These are phyloP conservation scores for Eupithecia dodoneata DNA, from an alignment of 2,888 invertebrate species.

Conservation along the genomic window DNA sequence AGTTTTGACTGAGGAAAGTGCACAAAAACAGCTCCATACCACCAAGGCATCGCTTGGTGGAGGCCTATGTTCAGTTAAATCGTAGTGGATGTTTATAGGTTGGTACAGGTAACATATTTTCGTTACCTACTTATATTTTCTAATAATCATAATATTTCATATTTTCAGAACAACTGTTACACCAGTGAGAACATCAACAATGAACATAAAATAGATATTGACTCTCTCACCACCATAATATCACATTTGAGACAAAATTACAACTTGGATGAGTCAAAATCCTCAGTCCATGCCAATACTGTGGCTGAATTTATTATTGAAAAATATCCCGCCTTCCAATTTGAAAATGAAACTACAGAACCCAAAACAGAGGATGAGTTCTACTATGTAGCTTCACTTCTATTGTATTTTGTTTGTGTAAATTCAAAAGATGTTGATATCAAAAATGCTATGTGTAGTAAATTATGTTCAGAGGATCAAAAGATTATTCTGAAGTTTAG, in stretches of 20 bases:
- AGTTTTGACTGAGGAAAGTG: background rate
- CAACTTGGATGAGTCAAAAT: constrained; percentile 73
- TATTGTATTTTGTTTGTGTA: constrained; percentile 80
- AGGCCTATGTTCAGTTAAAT: background rate
- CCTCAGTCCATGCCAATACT: constrained; percentile 71
- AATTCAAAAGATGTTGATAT: constrained; percentile 81
- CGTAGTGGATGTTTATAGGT: background rate
- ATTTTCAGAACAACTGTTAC: constrained; percentile 78
- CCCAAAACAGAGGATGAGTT: constrained; percentile 64
- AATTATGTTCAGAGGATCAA: constrained; percentile 79
- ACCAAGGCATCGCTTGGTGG: background rate
- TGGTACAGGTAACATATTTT: background rate
- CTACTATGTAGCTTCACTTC: constrained; percentile 76
- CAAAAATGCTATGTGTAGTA: constrained; percentile 83
- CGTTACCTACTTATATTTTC: background rate
- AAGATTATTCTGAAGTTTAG: constrained; percentile 81
- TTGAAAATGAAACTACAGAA: constrained; percentile 66
- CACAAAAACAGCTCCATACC: background rate
- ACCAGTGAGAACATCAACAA: constrained; percentile 58
- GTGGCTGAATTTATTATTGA: constrained; percentile 71
- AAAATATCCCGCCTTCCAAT: constrained; percentile 80
- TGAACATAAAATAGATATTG: constrained; percentile 57
- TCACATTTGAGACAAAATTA: constrained; percentile 71
- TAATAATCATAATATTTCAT: background rate
- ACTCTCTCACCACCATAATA: constrained; percentile 68